Conservation (phyloP, 2,797 vertebrate genomes). For the Gymnothorax javanicus region DNA sequence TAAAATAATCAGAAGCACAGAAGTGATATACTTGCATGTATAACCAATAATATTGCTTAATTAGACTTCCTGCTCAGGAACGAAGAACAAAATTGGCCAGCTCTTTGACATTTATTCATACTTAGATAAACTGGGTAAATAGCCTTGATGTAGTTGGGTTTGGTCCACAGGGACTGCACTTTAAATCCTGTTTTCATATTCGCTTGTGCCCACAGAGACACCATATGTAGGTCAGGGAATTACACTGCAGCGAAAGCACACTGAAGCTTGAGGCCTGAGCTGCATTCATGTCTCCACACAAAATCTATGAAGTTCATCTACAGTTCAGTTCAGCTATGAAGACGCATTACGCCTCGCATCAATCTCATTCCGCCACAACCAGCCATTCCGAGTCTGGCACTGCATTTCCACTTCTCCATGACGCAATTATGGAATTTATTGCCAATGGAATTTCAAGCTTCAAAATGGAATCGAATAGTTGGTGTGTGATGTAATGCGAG, state of each 20-base stretch:
- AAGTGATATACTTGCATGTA: background rate
- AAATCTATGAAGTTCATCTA: background rate
- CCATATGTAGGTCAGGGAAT: background rate
- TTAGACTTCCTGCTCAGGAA: background rate
- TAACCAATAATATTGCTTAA: background rate
- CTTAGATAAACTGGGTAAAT: background rate
- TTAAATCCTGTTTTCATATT: conserved; percentile 1
- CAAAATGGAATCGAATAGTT: background rate
- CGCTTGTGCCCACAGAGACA: background rate
- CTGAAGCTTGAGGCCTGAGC: background rate
- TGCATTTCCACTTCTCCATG: background rate
- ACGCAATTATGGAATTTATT: background rate
- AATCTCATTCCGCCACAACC: background rate
- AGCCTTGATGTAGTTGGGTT: background rate
- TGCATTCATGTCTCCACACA: background rate
- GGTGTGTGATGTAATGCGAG: background rate
- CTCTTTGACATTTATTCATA: background rate
- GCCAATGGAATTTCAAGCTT: background rate
- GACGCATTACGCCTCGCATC: background rate
- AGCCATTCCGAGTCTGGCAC: background rate
- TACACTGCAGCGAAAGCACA: background rate
- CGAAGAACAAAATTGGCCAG: background rate
- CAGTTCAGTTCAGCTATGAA: background rate
- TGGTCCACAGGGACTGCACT: background rate
- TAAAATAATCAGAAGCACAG: background rate